Conservation (phyloP, 2,113 vertebrate species). For the Trachemys scripta region DNA sequence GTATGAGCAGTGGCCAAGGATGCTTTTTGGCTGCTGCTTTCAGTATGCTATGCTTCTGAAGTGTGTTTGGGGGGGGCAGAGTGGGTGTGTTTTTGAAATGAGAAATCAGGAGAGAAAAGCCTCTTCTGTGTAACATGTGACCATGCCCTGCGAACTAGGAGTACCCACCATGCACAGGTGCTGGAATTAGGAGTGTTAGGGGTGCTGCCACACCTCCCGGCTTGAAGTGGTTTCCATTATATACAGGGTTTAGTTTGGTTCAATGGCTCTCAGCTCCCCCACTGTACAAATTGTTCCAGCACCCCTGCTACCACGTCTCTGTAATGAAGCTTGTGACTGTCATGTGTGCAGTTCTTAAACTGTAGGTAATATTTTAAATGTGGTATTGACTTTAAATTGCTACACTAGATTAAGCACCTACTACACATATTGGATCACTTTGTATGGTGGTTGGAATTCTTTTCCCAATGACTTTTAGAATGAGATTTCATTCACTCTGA, state of each 20-base stretch:
- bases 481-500: neutral
- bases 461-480: neutral
- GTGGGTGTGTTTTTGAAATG: neutral
- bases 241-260: too few relatives aligned
- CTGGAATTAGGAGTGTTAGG: neutral
- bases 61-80: neutral
- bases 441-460: neutral
- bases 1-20: neutral
- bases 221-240: too few relatives aligned
- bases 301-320: neutral
- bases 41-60: neutral
- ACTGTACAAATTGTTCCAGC: too few relatives aligned
- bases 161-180: neutral
- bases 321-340: neutral
- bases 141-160: neutral
- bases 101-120: neutral
- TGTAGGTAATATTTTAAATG: neutral
- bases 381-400: neutral
- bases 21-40: neutral
- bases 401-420: neutral
- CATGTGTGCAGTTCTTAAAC: neutral
- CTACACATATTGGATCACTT: neutral
- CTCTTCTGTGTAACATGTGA: neutral
- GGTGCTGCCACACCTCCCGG: rapidly evolving
- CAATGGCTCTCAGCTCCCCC: too few relatives aligned